Conservation (phyloP, 2,888 invertebrate species). For the Allacma fusca region DNA sequence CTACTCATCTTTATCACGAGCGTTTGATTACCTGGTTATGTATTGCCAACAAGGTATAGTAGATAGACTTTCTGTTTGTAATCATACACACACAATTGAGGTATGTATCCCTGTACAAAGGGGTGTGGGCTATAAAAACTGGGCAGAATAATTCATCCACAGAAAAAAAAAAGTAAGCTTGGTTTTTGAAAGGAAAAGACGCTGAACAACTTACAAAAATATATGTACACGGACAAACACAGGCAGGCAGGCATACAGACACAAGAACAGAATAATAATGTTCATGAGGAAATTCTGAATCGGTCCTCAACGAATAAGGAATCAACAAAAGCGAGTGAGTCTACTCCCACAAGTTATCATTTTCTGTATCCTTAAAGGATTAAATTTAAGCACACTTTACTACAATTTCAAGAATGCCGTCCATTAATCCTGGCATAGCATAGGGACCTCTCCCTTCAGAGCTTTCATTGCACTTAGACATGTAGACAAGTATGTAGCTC, state of each 20-base stretch:
- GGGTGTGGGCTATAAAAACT: too few species aligned
- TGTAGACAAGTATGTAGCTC: too few species aligned
- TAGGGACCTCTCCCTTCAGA: too few species aligned
- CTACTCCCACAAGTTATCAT: conserved; percentile 4
- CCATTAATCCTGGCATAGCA: background rate
- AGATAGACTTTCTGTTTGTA: conserved; percentile 4
- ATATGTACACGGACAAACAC: too few species aligned
- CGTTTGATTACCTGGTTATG: conserved; percentile 29
- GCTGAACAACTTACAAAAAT: too few species aligned
- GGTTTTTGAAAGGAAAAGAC: background rate
- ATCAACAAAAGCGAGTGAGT: background rate
- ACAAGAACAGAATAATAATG: conserved; percentile 1
- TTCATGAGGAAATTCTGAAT: background rate
- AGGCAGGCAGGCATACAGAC: too few species aligned
- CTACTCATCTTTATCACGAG: conserved; percentile 43
- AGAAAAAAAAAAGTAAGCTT: background rate
- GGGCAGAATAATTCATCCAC: too few species aligned
- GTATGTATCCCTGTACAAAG: background rate
- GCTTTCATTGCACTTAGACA: too few species aligned
- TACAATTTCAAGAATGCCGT: background rate
- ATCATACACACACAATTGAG: background rate
- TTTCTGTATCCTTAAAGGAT: background rate
- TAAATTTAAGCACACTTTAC: conserved; percentile 8
- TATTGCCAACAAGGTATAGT: conserved; percentile 4
- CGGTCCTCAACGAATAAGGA: conserved; percentile 5